These are phyloP conservation scores for Bruchidius siliquastri DNA, from an alignment of 2,888 invertebrate species.

Conservation along the genomic window DNA sequence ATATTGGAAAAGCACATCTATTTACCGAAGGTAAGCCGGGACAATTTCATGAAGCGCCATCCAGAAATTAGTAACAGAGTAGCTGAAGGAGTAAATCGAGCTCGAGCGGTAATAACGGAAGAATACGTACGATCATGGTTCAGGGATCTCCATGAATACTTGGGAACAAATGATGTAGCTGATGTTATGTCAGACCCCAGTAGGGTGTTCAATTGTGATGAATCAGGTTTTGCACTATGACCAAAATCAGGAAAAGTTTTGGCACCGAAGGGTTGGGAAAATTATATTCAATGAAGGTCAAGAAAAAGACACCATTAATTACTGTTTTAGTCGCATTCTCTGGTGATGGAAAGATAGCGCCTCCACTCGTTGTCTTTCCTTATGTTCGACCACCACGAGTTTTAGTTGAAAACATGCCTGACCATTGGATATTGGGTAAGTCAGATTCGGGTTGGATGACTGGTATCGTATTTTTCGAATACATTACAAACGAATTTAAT, in stretches of 20 bases:
- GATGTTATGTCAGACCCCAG: constrained; percentile 21
- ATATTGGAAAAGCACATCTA: constrained; percentile 4
- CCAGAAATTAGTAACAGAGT: constrained; percentile 14
- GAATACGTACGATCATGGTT: constrained; percentile 8
- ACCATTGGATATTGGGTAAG: constrained; percentile 20
- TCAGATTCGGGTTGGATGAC: constrained; percentile 17
- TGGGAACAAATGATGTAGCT: constrained; percentile 1
- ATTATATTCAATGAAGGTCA: constrained; percentile 20
- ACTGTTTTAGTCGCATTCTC: constrained; percentile 23
- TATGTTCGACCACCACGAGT: constrained; percentile 11
- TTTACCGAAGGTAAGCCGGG: constrained; percentile 14
- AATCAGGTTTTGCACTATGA: constrained; percentile 34
- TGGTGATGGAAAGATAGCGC: constrained; percentile 8
- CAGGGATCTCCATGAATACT: constrained; percentile 6
- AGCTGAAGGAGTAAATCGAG: constrained; percentile 10
- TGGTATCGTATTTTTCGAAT: constrained; percentile 18
- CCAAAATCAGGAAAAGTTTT: constrained; percentile 20
- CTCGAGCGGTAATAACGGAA: constrained; percentile 17
- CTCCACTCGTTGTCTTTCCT: constrained; percentile 18
- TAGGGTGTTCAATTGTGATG: constrained; percentile 35
- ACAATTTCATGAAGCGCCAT: constrained; percentile 29
- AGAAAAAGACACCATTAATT: constrained; percentile 30
- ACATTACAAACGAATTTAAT: not conserved
- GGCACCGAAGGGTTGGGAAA: constrained; percentile 22
- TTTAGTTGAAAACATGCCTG: constrained; percentile 10